A percentile compares a stretch with the other conserved stretches of the same genome.
Conservation (phyloP, 2,797 vertebrate genomes). For the Enteromius treurensis region DNA sequence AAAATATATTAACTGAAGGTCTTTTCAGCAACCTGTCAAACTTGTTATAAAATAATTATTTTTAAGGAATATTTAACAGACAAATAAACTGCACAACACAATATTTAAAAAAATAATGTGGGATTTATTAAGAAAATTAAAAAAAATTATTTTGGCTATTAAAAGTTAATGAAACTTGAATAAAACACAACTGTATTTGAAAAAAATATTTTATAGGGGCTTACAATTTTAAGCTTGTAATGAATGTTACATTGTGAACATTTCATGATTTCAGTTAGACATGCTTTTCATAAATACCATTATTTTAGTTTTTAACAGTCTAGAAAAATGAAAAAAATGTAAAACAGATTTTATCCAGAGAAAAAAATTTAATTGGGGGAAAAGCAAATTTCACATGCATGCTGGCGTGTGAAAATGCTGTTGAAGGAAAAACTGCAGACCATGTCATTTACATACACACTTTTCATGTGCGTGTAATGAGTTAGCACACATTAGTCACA, state of each 20-base stretch:
- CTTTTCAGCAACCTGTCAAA: not conserved
- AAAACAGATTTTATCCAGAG: too few species aligned
- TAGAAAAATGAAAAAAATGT: not conserved
- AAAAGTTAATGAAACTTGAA: not conserved
- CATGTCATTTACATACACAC: slow-evolving; percentile 1
- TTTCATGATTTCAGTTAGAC: not conserved
- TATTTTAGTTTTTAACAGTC: not conserved
- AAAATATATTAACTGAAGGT: too few species aligned
- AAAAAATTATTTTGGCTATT: not conserved
- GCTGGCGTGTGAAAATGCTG: not conserved
- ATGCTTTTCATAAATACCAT: not conserved
- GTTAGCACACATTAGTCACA: not conserved
- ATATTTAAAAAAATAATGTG: not conserved
- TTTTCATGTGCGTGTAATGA: not conserved
- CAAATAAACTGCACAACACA: not conserved
- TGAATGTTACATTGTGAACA: not conserved
- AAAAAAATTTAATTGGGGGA: too few species aligned
- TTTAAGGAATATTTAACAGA: not conserved
- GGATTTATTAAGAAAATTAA: too few species aligned
- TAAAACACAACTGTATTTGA: too few species aligned
- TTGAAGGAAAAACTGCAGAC: slow-evolving; percentile 8
- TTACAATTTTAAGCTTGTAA: not conserved
- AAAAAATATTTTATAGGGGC: too few species aligned
- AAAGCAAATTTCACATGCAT: not conserved
- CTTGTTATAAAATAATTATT: not conserved